Evolutionary conservation across 2,113 vertebrate genomes (phyloP).

Genomic region (Phaetusa simplex): DNA sequence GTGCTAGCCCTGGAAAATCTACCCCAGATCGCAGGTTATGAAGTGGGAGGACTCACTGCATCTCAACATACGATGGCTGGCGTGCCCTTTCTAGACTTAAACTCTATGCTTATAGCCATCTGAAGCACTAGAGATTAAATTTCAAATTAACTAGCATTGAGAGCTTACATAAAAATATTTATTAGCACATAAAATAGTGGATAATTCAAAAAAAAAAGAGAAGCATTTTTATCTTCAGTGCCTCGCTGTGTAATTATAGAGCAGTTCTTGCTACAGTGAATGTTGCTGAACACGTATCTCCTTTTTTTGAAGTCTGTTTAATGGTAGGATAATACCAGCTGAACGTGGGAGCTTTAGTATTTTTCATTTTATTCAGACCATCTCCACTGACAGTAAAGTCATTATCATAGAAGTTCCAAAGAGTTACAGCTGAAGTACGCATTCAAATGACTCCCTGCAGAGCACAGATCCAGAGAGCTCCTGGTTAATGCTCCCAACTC

Average conservation of each 20-base stretch:
- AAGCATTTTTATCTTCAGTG: background rate
- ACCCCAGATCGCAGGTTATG: background rate
- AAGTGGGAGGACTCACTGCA: background rate
- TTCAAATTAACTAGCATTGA: background rate
- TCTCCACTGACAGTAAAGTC: constrained; percentile 34
- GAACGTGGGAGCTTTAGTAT: constrained; percentile 22
- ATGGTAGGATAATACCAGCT: constrained; percentile 14
- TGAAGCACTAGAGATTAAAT: background rate
- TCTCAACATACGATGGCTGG: fast-evolving
- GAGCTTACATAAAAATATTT: background rate
- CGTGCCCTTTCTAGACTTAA: background rate
- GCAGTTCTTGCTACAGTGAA: background rate
- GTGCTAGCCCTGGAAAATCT: background rate
- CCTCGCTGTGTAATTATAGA: background rate
- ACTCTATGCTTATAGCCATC: background rate
- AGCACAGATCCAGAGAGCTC: constrained; percentile 25
- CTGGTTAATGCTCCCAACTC: background rate
- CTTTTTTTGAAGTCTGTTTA: constrained; percentile 10
- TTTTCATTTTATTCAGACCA: constrained; percentile 26
- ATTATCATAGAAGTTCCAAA: constrained; percentile 24
- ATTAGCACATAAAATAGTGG: background rate
- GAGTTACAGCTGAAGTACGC: constrained; percentile 41
- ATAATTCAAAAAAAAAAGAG: background rate
- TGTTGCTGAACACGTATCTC: background rate
- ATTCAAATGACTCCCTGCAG: constrained; percentile 50